These are phyloP conservation scores for Aricia artaxerxes DNA, from an alignment of 2,888 invertebrate genomes.

Conservation along the genomic window DNA sequence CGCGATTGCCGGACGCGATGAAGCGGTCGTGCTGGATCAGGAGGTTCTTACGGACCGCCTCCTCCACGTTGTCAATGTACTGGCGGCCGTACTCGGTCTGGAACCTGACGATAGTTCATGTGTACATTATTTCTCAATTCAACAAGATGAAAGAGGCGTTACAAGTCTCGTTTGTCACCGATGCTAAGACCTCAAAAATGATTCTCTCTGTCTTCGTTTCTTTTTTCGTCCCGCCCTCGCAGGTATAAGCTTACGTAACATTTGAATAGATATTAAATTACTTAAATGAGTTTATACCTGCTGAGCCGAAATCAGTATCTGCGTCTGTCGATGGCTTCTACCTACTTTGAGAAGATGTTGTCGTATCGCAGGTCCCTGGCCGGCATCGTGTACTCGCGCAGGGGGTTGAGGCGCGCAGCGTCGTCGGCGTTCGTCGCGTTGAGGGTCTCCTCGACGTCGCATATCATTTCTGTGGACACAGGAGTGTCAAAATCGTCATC, in stretches of 20 bases:
- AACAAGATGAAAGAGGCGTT: not conserved
- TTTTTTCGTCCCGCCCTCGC: too few species aligned
- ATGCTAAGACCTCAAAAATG: not conserved
- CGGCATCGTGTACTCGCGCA: constrained; percentile 62
- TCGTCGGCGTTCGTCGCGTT: constrained; percentile 45
- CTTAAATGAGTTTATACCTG: too few species aligned
- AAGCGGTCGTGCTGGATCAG: constrained; percentile 58
- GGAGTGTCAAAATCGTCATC: constrained; percentile 25
- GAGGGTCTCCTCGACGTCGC: constrained; percentile 49
- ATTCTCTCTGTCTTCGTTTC: not conserved
- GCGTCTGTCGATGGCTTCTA: not conserved
- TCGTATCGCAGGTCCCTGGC: constrained; percentile 56
- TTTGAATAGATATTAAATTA: not conserved
- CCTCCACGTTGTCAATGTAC: constrained; percentile 58
- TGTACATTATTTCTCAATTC: not conserved
- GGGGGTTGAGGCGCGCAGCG: constrained; percentile 58
- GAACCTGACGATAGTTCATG: constrained; percentile 48
- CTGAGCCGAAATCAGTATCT: not conserved
- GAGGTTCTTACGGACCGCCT: constrained; percentile 62
- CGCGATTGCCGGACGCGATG: constrained; percentile 59
- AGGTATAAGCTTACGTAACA: too few species aligned
- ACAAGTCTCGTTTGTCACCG: not conserved
- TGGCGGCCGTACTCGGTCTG: constrained; percentile 49
- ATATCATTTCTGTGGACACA: constrained; percentile 50
- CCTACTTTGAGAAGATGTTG: constrained; percentile 37